Percentiles rank a stretch among this genome's conserved stretches.
Conservation (phyloP, 2,113 vertebrate genomes). For the Eulemur rufifrons region DNA sequence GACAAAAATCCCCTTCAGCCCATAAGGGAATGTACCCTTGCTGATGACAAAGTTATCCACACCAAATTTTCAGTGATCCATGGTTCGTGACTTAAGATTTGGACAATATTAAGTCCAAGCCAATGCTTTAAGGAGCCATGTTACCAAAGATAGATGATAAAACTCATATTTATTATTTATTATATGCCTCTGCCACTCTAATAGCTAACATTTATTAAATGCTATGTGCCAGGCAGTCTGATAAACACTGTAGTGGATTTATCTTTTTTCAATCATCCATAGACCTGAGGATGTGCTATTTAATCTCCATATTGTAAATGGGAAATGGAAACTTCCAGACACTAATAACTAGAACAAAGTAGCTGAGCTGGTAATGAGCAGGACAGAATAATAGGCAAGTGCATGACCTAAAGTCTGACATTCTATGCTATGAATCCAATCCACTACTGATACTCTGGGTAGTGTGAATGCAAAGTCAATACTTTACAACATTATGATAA, state of each 20-base stretch:
- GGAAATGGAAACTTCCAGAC: background rate
- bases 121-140: background rate
- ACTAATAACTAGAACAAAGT: background rate
- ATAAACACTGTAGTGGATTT: background rate
- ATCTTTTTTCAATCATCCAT: background rate
- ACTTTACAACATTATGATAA: background rate
- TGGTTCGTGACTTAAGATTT: background rate
- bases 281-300: background rate
- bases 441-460: accelerated
- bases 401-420: background rate
- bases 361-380: background rate
- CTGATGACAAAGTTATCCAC: background rate
- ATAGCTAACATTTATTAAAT: background rate
- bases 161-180: background rate
- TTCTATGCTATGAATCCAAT: background rate
- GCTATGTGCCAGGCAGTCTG: background rate
- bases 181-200: background rate
- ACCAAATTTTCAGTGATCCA: background rate
- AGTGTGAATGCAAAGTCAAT: no score
- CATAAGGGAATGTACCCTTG: background rate
- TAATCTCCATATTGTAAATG: background rate
- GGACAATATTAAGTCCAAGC: background rate
- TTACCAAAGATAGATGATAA: background rate
- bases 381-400: background rate
- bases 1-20: background rate